These are phyloP conservation scores for Hozukius guyotensis DNA, from an alignment of 2,797 vertebrate genomes.

Conservation along the genomic window DNA sequence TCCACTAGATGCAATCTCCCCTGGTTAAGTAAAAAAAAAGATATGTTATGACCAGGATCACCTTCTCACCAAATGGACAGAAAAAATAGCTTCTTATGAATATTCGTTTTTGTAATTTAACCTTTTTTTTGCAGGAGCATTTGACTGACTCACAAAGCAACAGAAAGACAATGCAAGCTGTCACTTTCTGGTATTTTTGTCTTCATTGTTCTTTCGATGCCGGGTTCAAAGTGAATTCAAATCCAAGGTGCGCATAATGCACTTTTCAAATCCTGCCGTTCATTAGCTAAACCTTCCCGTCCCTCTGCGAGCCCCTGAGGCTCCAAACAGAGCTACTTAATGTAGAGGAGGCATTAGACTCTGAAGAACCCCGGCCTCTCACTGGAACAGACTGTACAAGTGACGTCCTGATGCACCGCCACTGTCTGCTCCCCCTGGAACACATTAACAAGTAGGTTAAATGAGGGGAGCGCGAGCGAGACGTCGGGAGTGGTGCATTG, in stretches of 20 bases:
- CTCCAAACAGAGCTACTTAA: conserved; percentile 14
- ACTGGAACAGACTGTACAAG: conserved; percentile 17
- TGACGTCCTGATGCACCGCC: background rate
- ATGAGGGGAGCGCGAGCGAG: conserved; percentile 13
- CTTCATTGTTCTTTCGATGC: background rate
- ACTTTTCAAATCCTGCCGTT: conserved; percentile 7
- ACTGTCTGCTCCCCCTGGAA: conserved; percentile 5
- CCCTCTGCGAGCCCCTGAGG: conserved; percentile 4
- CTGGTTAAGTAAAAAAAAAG: too few relatives aligned
- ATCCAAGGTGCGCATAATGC: background rate
- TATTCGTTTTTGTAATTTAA: background rate
- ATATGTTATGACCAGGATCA: too few relatives aligned
- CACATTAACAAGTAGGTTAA: conserved; percentile 38
- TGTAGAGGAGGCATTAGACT: conserved; percentile 4
- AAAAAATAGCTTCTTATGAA: background rate
- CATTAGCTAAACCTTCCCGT: conserved; percentile 9
- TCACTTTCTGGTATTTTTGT: conserved; percentile 5
- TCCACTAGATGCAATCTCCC: too few relatives aligned
- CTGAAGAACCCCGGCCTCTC: conserved; percentile 9
- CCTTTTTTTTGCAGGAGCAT: background rate
- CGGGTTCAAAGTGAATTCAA: background rate
- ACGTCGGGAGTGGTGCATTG: background rate
- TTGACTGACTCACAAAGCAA: background rate
- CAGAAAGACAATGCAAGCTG: background rate
- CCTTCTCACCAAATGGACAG: too few relatives aligned